Conservation (phyloP, 2,888 invertebrate genomes). For the Chrysolina haemoptera region DNA sequence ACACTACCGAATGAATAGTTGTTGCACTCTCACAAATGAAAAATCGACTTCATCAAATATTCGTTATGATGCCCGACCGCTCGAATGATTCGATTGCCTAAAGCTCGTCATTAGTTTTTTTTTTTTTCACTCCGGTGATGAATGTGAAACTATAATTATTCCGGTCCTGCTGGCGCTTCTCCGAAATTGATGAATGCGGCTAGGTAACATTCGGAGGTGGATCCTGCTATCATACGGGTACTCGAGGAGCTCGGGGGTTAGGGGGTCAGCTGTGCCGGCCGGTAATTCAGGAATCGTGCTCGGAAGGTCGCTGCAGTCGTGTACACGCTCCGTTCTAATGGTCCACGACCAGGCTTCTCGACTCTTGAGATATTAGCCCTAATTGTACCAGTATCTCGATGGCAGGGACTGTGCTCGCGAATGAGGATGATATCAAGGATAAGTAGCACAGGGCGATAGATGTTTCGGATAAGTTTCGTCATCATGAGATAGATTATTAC, state of each 20-base stretch:
- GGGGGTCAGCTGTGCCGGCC: slow-evolving; percentile 42
- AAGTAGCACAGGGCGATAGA: background rate
- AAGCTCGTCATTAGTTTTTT: background rate
- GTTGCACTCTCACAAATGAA: too few species aligned
- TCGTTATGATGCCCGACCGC: background rate
- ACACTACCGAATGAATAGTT: too few species aligned
- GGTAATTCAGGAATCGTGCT: slow-evolving; percentile 52
- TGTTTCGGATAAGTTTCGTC: too few species aligned
- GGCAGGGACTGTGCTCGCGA: background rate
- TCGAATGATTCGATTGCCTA: background rate
- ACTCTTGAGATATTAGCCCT: slow-evolving; percentile 47
- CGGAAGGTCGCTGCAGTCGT: slow-evolving; percentile 47
- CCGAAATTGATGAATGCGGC: slow-evolving; percentile 47
- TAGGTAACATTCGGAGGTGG: slow-evolving; percentile 44
- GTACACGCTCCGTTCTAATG: slow-evolving; percentile 51
- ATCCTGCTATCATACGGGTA: slow-evolving; percentile 40
- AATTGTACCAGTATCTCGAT: slow-evolving; percentile 45
- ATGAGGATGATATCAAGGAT: background rate
- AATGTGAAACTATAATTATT: background rate
- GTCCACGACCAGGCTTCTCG: slow-evolving; percentile 51
- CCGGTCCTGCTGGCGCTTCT: slow-evolving; percentile 29
- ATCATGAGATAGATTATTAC: too few species aligned
- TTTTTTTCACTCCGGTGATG: background rate
- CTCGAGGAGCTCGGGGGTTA: slow-evolving; percentile 25
- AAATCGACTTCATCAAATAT: background rate